Evolutionary conservation across 2,797 vertebrate genomes (phyloP), one percentile per base, ranked within the genome.

Genomic region (Cryptoprocta ferox): DNA sequence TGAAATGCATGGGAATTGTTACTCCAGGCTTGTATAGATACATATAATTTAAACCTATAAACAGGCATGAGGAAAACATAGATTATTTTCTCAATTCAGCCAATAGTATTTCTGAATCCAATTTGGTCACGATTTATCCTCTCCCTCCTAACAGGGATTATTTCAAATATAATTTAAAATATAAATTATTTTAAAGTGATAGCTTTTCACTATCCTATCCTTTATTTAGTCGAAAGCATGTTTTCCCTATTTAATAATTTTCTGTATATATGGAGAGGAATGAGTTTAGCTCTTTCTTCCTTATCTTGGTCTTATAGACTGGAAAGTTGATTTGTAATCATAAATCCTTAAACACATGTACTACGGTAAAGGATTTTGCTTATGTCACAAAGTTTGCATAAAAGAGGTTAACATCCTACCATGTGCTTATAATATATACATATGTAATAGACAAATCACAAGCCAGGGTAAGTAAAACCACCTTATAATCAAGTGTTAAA

Each of bases 101-200:
- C 24, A 66, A 7, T 42, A 90, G 37, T 16, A 53, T 50, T 94
- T 96, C 50, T 81, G 56, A 92, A 66, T 90, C 32, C 11, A 79
- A 5, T 87, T 73, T 89, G 68, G 45, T 39, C 65, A 48, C 45
- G 12, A 76, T 80, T 90, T 63, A 68, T 73, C 9, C 1, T 83
- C 32, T 94, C 16, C 28, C 7, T 93, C 11, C 10, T 84, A 35
- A 45, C 73, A 66, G 11, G 50, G 71, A 71, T 68, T 53, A 84
- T 95, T 89, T 73, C 35, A 94, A 66, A 39, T 59, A 63, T 59
- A 63, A 76, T 90, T 70, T 85, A 59, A 93, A 95, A 82, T 53
- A 70, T 39, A 89, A 5, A 65, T 18, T 30, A 93, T 63, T 78
- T 80, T 21, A 35, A 80, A 66, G 39, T 91, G 24, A 50, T 71